These are phyloP conservation scores for Halesus radiatus DNA, from an alignment of 1,140 invertebrate species.

Conservation along the genomic window DNA sequence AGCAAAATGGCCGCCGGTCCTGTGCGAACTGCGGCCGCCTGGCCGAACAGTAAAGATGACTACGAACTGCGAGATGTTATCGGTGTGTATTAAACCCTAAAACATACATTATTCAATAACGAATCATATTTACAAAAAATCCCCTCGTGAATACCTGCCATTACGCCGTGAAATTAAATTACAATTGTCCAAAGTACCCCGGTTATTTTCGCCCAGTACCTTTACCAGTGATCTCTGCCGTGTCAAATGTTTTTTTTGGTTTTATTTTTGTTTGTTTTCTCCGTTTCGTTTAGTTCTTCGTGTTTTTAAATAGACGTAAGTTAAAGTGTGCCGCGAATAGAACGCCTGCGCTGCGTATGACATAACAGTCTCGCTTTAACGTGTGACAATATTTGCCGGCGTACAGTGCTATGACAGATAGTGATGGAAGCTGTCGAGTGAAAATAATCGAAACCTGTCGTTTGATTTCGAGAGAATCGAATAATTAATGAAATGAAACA, in stretches of 20 bases:
- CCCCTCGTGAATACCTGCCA: too few species aligned
- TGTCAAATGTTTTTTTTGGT: constrained; percentile 36
- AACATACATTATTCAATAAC: constrained; percentile 56
- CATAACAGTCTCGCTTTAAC: constrained; percentile 14
- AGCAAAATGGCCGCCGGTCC: constrained; percentile 78
- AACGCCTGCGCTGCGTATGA: not conserved
- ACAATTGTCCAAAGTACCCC: constrained; percentile 31
- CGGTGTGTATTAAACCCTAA: constrained; percentile 73
- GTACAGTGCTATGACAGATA: not conserved
- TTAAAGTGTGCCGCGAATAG: not conserved
- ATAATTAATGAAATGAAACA: too few species aligned
- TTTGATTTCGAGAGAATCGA: too few species aligned
- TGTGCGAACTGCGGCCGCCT: constrained; percentile 75
- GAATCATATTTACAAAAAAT: not conserved
- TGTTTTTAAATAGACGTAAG: constrained; percentile 17
- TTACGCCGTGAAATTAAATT: constrained; percentile 22
- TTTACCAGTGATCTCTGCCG: not conserved
- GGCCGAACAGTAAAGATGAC: constrained; percentile 94
- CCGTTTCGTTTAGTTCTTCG: not conserved
- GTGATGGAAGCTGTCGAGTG: too few species aligned
- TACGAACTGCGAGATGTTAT: constrained; percentile 96
- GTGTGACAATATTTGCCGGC: constrained; percentile 32
- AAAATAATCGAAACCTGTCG: too few species aligned
- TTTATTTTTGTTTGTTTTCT: constrained; percentile 30
- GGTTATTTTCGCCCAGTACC: constrained; percentile 38